phyloP scores from a whole-genome alignment of 2,113 vertebrate species.

The Rhombomys opimus region DNA sequence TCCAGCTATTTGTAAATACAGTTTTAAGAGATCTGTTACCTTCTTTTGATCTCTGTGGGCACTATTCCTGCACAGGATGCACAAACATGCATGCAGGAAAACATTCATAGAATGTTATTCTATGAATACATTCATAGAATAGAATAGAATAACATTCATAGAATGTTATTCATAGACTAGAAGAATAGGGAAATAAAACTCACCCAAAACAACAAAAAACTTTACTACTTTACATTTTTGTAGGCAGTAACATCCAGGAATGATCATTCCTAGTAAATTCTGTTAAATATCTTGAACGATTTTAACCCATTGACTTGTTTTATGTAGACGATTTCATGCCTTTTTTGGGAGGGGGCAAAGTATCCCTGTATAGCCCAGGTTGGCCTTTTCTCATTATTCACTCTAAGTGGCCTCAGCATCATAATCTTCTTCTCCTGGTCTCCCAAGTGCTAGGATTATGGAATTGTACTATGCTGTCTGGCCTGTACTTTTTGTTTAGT shows the following conservation, averaged over 20 bases:
- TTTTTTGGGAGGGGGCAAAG: neutral
- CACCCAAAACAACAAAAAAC: neutral
- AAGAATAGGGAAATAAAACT: neutral
- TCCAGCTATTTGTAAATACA: neutral
- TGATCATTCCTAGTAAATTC: conserved; percentile 25
- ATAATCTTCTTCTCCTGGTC: neutral
- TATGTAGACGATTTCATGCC: neutral
- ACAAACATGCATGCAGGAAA: neutral
- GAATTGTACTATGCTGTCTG: neutral
- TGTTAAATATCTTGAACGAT: conserved; percentile 53
- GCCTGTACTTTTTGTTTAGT: neutral
- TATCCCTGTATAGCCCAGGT: neutral
- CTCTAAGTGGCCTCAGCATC: neutral
- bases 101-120: neutral
- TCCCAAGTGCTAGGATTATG: neutral
- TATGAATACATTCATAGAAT: too few species aligned
- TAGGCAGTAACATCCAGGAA: neutral
- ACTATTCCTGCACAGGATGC: neutral
- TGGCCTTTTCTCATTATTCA: neutral
- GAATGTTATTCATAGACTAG: neutral
- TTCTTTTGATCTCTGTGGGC: neutral
- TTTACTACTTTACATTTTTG: conserved; percentile 44
- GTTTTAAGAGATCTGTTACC: neutral
- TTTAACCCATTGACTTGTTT: neutral
- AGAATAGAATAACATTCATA: too few species aligned